Base-by-base conservation (phyloP, 2,113 vertebrate genomes). In the Azemiops feae region DNA sequence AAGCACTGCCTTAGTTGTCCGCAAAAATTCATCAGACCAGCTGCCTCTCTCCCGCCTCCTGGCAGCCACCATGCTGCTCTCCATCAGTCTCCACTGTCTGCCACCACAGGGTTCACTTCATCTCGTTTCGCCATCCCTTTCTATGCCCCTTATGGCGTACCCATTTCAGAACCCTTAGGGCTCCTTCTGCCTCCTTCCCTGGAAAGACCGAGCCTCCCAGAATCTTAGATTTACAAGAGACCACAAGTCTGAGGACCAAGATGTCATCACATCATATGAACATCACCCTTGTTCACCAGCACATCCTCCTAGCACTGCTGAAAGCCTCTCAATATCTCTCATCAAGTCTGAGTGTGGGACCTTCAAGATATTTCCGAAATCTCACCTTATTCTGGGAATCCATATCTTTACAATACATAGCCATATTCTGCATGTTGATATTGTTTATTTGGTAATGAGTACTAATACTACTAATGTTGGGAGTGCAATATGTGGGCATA, bases 281-380 rank as follows among this genome's bases (percentile, higher is more conserved):
- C 97, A 99, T 97, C 98, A 99, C 91, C 98, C 99, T 91, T 99
- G 98, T 95, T 99, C 99, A 0, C 99, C 99, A 0, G 98, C 98
- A 93, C 99, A 99, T 94, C 99, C 99, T 0, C 98, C 98, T 96
- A 99, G 98, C 91, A 97, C 98, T 0, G 98, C 98, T 0, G 99
- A 99, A 96, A 98, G 98, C 87, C 98, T 99, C 94, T 99, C 99
- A 81, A 97, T 99, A 96, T 99, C 99, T 50, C 99, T 99, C 97
- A 99, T 99, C 97, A 99, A 99, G 97, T 99, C 99, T 0, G 99
- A 99, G 98, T 99, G 99, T 1, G 98, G 99, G 99, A 99, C 96
- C 98, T 99, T 93, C 99, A 99, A 96, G 99, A 99, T 97, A 99
- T 99, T 98, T 98, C 99, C 0, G 99, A 99, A 96, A 99, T 99